Evolutionary conservation across 2,113 vertebrate species (phyloP).

Genomic region (Gorsachius goisagi): DNA sequence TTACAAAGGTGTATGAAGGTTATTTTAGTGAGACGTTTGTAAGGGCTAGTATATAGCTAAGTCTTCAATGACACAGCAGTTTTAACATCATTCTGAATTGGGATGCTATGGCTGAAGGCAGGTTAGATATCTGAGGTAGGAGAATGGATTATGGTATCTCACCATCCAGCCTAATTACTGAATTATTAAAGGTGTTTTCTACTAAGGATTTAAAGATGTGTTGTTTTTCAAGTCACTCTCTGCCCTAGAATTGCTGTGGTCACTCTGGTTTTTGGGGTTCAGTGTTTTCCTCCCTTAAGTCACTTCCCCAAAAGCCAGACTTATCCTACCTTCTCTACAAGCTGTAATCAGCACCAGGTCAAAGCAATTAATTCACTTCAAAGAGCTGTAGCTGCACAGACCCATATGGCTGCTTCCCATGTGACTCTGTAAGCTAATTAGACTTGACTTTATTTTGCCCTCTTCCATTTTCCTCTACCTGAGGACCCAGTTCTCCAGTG

Average conservation of each 20-base stretch:
- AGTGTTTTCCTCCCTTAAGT: background rate
- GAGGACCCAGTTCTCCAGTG: background rate
- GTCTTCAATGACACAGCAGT: background rate
- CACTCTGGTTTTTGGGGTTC: background rate
- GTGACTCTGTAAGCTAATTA: conserved; percentile 37
- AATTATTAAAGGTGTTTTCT: background rate
- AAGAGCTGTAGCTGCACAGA: conserved; percentile 20
- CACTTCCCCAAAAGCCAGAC: background rate
- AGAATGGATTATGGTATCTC: rapidly evolving
- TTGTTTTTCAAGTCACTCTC: background rate
- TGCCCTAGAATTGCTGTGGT: background rate
- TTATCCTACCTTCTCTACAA: background rate
- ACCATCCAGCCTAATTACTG: background rate
- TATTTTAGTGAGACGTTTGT: background rate
- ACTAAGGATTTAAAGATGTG: background rate
- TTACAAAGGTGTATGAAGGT: background rate
- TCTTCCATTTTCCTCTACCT: conserved; percentile 6
- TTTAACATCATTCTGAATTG: background rate
- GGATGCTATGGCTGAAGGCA: background rate
- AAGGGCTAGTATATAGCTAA: background rate
- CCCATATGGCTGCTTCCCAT: conserved; percentile 53
- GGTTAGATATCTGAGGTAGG: background rate
- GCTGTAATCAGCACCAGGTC: conserved; percentile 51
- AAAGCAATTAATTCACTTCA: conserved; percentile 67
- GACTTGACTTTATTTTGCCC: conserved; percentile 49